phyloP scores from a whole-genome alignment of 2,113 vertebrate species.

The Sinosuthora webbiana region DNA sequence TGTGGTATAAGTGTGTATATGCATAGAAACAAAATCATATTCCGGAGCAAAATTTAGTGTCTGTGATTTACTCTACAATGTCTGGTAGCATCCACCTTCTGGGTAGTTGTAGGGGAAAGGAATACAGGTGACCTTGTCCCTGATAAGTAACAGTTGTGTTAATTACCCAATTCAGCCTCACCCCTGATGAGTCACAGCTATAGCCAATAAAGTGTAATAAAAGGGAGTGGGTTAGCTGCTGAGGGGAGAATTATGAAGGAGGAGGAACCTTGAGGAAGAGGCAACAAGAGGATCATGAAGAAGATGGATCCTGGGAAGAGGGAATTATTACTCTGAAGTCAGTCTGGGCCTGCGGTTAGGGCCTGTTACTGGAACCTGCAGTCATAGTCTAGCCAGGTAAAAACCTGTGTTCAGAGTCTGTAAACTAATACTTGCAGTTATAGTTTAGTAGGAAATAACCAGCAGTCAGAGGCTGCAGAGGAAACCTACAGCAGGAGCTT shows the following conservation, averaged over 20 bases:
- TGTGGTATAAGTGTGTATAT: background rate
- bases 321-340: background rate
- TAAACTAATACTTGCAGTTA: background rate
- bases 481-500: background rate
- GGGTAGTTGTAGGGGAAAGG: background rate
- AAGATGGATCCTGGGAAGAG: background rate
- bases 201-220: background rate
- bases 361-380: background rate
- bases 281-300: background rate
- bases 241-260: background rate
- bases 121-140: background rate
- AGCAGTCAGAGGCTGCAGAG: background rate
- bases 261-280: background rate
- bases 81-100: background rate
- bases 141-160: background rate
- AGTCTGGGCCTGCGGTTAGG: background rate
- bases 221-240: background rate
- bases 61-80: background rate
- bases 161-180: background rate
- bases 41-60: background rate
- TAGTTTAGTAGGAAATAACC: background rate
- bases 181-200: background rate
- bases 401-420: background rate
- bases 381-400: background rate
- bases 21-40: background rate